Evolutionary conservation across 2,888 invertebrate species (phyloP), one percentile per base, ranked within the genome.

Genomic region (Eutolmus rufibarbis): DNA sequence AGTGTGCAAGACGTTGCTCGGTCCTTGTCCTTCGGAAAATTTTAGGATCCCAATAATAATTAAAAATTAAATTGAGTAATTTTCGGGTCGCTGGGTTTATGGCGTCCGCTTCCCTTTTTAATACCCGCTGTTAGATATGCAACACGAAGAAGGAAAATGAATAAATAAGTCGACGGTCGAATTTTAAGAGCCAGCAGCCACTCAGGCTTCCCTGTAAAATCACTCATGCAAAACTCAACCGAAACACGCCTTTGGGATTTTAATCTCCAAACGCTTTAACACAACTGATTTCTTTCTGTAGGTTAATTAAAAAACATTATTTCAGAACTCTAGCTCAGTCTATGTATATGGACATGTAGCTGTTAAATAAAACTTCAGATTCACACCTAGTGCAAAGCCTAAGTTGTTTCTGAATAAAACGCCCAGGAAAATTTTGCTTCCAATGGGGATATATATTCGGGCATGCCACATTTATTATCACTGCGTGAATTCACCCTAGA

Each of bases 31-130:
- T 82, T 57, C 57, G 34, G 57, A 82, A 82, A 82, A 37, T 82
- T 82, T 82, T 16, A 82, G 57, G 82, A 56, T 82, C 57, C 82
- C 57, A 82, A 82, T 82, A 82, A 82, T 46, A 82, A 82, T 82
- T 82, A 82, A 82, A 82, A 82, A 82, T 82, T 82, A 57, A 82
- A 82, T 82, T 82, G 66, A 82, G 82, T 57, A 56, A 82, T 82
- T 57, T 57, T 82, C 82, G 57, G 82, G 82, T 82, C 57, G 82
- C 57, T 66, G 57, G 23, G 82, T n/a, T 82, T 82, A 37, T 34
- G 37, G 57, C 57, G 56, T 46, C 46, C 56, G 51, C 51, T 79
- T 79, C 37, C 23, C 37, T 76, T 76, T 76, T 79, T 57, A 57
- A 57, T 57, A 23, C 76, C 37, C 76, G 74, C 34, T 16, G 76